Evolutionary conservation across 2,113 vertebrate species (phyloP).

Genomic region (Heterotis niloticus): DNA sequence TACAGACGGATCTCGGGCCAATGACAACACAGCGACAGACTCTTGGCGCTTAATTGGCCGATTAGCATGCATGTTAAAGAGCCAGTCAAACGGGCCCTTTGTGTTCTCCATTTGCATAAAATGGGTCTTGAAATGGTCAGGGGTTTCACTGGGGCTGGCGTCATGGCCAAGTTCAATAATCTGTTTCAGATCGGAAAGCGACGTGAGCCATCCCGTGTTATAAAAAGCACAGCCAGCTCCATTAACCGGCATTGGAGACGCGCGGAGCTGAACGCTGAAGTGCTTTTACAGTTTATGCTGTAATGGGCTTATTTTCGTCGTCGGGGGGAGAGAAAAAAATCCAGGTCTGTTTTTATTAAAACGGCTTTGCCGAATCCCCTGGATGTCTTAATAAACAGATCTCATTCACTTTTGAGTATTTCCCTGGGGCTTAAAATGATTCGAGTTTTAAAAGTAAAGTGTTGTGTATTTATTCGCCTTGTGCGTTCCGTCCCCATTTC

Average conservation of each 20-base stretch:
- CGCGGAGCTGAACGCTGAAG: constrained; percentile 24
- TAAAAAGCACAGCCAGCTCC: constrained; percentile 30
- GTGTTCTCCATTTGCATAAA: constrained; percentile 48
- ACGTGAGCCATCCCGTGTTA: constrained; percentile 33
- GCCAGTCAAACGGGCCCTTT: constrained; percentile 42
- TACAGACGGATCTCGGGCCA: constrained; percentile 41
- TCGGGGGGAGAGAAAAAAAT: not conserved
- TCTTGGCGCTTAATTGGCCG: constrained; percentile 43
- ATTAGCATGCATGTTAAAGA: constrained; percentile 46
- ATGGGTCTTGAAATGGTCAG: constrained; percentile 34
- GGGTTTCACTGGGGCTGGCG: constrained; percentile 39
- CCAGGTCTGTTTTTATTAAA: constrained; percentile 17
- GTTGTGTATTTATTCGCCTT: constrained; percentile 28
- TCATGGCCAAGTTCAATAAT: constrained; percentile 44
- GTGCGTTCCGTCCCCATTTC: constrained; percentile 6
- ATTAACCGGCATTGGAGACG: constrained; percentile 19
- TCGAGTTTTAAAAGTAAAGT: constrained; percentile 29
- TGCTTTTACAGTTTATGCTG: constrained; percentile 27
- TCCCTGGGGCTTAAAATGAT: constrained; percentile 26
- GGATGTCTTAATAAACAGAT: constrained; percentile 39
- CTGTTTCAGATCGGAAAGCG: constrained; percentile 23
- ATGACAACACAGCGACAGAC: constrained; percentile 42
- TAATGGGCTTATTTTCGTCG: constrained; percentile 5
- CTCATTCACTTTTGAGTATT: constrained; percentile 29
- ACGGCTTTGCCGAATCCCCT: constrained; percentile 20